These are phyloP conservation scores for Lontra canadensis DNA, from an alignment of 2,113 vertebrate genomes.

Conservation along the genomic window DNA sequence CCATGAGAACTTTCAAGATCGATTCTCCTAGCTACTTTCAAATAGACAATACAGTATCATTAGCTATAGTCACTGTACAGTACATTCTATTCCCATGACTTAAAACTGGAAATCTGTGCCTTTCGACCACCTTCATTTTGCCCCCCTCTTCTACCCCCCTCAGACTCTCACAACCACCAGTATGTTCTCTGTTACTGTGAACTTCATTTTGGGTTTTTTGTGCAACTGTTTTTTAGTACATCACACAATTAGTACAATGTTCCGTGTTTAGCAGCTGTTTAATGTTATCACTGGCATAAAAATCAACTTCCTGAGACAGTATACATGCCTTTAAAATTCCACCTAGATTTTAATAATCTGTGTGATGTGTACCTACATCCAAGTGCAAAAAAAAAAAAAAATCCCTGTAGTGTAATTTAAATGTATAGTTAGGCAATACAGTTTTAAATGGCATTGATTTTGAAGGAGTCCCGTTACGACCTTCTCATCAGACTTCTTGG, in stretches of 20 bases:
- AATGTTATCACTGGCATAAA: neutral
- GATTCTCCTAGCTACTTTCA: neutral
- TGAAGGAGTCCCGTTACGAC: neutral
- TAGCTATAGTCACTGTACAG: neutral
- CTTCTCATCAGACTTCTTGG: neutral
- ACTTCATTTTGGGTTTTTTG: neutral
- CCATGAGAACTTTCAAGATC: neutral
- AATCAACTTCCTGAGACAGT: neutral
- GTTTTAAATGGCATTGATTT: conserved; percentile 15
- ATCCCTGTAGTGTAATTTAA: neutral
- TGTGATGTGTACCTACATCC: neutral
- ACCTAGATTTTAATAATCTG: neutral
- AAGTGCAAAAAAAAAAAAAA: neutral
- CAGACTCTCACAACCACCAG: neutral
- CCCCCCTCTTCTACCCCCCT: neutral
- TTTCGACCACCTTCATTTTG: neutral
- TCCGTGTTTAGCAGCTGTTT: neutral
- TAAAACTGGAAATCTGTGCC: neutral
- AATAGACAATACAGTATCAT: neutral
- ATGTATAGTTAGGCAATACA: neutral
- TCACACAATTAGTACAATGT: neutral
- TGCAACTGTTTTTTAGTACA: neutral
- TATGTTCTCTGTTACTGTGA: neutral
- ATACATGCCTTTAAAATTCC: neutral
- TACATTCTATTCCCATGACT: neutral